A percentile compares a stretch with the other conserved stretches of the same genome.
phyloP scores from a whole-genome alignment of 92 coral and sea anemone genomes.

The Porites lobata region DNA sequence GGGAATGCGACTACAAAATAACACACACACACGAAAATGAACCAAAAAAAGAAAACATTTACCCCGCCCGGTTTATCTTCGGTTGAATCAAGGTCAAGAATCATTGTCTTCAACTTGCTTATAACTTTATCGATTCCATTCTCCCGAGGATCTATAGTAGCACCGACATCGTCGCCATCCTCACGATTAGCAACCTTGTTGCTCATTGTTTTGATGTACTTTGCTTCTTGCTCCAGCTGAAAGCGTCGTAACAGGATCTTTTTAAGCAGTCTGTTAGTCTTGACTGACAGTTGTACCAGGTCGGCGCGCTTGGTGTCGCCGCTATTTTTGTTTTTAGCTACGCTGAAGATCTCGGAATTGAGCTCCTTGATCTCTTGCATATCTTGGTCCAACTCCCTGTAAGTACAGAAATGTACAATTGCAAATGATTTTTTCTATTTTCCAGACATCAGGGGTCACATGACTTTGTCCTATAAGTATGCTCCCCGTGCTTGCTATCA shows the following conservation, averaged over 20 bases:
- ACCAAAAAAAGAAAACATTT: not conserved
- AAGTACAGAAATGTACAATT: not conserved
- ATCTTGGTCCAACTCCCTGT: constrained; percentile 77
- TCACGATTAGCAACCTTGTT: constrained; percentile 40
- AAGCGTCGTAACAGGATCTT: constrained; percentile 73
- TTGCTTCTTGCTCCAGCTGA: constrained; percentile 83
- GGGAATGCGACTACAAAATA: too few species aligned
- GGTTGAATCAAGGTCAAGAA: constrained; percentile 64
- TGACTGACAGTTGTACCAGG: constrained; percentile 65
- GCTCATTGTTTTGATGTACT: constrained; percentile 65
- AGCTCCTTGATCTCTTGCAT: constrained; percentile 78
- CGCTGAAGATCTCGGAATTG: constrained; percentile 55
- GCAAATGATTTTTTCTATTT: not conserved
- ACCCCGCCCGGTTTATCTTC: constrained; percentile 13
- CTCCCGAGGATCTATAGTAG: not conserved
- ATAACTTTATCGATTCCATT: constrained; percentile 32
- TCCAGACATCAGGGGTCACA: not conserved
- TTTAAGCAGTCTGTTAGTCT: constrained; percentile 69
- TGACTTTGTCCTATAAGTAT: too few species aligned
- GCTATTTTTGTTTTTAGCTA: constrained; percentile 13
- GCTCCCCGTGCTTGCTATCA: too few species aligned
- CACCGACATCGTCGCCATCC: constrained; percentile 7
- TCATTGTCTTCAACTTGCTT: constrained; percentile 55
- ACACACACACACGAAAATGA: not conserved
- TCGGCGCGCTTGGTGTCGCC: constrained; percentile 46